These are phyloP conservation scores for Platynereis dumerilii DNA, from an alignment of 2,888 invertebrate species.

Conservation along the genomic window DNA sequence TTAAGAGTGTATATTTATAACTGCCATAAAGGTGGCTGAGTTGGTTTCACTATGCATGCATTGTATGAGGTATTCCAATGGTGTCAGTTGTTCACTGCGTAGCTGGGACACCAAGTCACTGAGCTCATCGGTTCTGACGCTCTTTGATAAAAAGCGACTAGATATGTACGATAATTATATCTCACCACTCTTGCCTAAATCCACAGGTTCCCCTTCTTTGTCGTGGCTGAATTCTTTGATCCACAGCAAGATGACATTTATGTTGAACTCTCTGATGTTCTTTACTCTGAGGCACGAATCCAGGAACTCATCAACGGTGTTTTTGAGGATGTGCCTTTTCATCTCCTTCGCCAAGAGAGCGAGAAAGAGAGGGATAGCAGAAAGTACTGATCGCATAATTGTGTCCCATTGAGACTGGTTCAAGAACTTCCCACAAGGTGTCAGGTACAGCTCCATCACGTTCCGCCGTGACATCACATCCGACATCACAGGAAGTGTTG, in stretches of 20 bases:
- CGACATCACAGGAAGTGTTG: conserved; percentile 39
- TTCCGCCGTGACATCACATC: conserved; percentile 37
- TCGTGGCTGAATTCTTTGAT: conserved; percentile 53
- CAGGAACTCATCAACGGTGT: conserved; percentile 43
- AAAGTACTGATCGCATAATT: conserved; percentile 42
- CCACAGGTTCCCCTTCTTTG: background rate
- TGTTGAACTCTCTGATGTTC: conserved; percentile 51
- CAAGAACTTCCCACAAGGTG: conserved; percentile 41
- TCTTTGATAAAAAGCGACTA: no score
- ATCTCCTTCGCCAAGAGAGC: conserved; percentile 49
- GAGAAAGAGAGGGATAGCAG: conserved; percentile 48
- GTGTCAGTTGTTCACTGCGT: no score
- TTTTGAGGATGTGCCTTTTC: conserved; percentile 43
- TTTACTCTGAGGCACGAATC: conserved; percentile 45
- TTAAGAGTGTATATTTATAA: no score
- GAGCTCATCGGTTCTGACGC: no score
- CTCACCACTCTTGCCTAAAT: no score
- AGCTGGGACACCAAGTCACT: no score
- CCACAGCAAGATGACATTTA: conserved; percentile 51
- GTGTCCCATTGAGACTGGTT: conserved; percentile 38
- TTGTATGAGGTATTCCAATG: no score
- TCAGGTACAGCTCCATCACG: conserved; percentile 44
- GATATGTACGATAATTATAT: no score
- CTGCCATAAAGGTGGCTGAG: no score
- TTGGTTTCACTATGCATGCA: no score